phyloP scores from a whole-genome alignment of 2,888 invertebrate species.

The Xylophagus ater region DNA sequence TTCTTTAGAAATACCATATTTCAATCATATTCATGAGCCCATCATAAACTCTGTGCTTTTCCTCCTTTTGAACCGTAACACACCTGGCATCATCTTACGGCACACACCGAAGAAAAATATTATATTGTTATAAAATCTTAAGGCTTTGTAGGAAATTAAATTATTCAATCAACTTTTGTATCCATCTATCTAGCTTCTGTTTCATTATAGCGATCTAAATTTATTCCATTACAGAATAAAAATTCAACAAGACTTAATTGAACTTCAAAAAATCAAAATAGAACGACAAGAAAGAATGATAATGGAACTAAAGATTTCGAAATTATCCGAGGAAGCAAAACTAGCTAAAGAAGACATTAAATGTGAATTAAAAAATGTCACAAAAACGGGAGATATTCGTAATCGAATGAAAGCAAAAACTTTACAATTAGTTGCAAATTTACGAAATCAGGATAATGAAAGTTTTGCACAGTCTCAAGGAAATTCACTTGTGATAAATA shows the following conservation, averaged over 20 bases:
- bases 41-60: no score
- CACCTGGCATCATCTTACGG: no score
- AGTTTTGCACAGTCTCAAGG: constrained; percentile 30
- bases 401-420: constrained; percentile 41
- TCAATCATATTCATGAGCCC: no score
- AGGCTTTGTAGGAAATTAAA: background rate
- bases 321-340: constrained; percentile 52
- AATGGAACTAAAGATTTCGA: constrained; percentile 58
- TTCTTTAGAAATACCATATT: no score
- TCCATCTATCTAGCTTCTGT: no score
- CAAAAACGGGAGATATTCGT: constrained; percentile 46
- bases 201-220: no score
- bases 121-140: background rate
- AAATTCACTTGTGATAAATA: constrained; percentile 44
- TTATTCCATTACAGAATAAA: constrained; percentile 43
- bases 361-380: constrained; percentile 45
- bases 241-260: constrained; percentile 61
- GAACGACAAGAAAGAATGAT: constrained; percentile 62
- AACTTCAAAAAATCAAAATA: constrained; percentile 56
- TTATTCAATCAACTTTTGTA: background rate
- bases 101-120: no score
- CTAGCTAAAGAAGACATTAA: constrained; percentile 49
- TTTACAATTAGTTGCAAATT: constrained; percentile 33
- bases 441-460: constrained; percentile 33
- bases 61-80: no score